phyloP scores from a whole-genome alignment of 2,888 invertebrate genomes.

The Drosophila fungiperda region DNA sequence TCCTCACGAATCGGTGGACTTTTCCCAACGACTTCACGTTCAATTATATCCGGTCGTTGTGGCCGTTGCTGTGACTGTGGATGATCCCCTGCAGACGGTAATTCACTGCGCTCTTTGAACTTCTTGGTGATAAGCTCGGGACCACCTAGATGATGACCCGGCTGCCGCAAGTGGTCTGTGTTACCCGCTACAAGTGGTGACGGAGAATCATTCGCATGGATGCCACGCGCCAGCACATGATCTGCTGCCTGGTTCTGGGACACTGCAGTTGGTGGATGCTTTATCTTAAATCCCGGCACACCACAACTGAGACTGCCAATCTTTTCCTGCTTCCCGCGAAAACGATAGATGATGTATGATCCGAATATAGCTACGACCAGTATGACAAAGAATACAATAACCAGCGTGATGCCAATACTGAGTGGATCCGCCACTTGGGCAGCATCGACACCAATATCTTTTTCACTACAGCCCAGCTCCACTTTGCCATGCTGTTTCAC shows the following conservation, averaged over 20 bases:
- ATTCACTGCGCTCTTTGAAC: constrained; percentile 92
- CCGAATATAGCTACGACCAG: constrained; percentile 94
- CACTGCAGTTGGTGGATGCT: constrained; percentile 90
- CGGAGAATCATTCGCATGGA: constrained; percentile 88
- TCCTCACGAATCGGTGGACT: constrained; percentile 92
- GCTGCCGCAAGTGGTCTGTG: constrained; percentile 45
- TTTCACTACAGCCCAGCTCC: constrained; percentile 90
- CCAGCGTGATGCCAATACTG: constrained; percentile 96
- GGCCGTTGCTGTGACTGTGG: constrained; percentile 89
- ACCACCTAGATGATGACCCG: constrained; percentile 89
- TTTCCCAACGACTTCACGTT: constrained; percentile 94
- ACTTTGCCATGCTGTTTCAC: constrained; percentile 90
- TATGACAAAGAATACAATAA: constrained; percentile 97
- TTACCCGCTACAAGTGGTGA: constrained; percentile 87
- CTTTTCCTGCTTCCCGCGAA: constrained; percentile 95
- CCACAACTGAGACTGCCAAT: constrained; percentile 89
- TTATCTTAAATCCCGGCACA: constrained; percentile 90
- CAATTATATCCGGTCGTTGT: constrained; percentile 97
- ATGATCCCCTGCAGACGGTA: constrained; percentile 88
- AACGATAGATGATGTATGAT: constrained; percentile 96
- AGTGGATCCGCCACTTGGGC: constrained; percentile 93
- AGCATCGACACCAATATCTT: constrained; percentile 90
- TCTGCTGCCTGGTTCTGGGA: constrained; percentile 88
- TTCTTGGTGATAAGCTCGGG: constrained; percentile 95
- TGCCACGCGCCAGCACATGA: constrained; percentile 88